A percentile compares a stretch with the other conserved stretches of the same genome.
Evolutionary conservation across 2,797 vertebrate genomes (phyloP).

Genomic region (Rhynchonycteris naso): DNA sequence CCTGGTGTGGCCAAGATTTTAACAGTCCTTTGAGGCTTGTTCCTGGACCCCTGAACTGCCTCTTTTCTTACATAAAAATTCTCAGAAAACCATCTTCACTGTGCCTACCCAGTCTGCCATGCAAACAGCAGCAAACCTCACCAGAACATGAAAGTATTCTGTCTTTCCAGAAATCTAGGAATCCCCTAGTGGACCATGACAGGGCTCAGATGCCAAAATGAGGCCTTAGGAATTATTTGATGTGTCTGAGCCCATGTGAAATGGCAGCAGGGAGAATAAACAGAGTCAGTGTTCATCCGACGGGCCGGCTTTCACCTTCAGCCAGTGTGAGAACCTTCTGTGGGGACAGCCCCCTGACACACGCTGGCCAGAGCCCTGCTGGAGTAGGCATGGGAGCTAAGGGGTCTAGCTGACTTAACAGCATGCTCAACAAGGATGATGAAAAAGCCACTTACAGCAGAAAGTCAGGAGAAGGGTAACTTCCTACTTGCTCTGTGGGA

Average conservation of each 20-base stretch:
- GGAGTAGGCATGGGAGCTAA: not conserved
- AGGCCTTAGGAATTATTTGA: not conserved
- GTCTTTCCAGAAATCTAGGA: not conserved
- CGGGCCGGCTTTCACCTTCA: not conserved
- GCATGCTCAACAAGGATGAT: not conserved
- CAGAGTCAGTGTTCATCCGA: not conserved
- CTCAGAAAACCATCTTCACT: not conserved
- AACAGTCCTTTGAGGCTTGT: not conserved
- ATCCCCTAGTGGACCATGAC: not conserved
- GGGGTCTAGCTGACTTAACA: not conserved
- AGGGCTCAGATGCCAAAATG: not conserved
- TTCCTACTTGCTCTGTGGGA: conserved; percentile 68
- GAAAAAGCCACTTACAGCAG: not conserved
- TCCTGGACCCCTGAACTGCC: not conserved
- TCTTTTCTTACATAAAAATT: not conserved
- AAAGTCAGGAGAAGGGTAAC: conserved; percentile 43
- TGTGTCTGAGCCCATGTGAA: rapidly evolving
- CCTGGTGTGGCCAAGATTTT: not conserved
- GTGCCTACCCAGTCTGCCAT: not conserved
- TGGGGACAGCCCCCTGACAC: not conserved
- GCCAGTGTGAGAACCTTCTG: not conserved
- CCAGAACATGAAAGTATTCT: not conserved
- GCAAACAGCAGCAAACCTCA: not conserved
- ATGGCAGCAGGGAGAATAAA: not conserved
- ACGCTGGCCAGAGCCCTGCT: not conserved